Base-by-base conservation (phyloP, 2,797 vertebrate species). In the Oreortyx pictus region DNA sequence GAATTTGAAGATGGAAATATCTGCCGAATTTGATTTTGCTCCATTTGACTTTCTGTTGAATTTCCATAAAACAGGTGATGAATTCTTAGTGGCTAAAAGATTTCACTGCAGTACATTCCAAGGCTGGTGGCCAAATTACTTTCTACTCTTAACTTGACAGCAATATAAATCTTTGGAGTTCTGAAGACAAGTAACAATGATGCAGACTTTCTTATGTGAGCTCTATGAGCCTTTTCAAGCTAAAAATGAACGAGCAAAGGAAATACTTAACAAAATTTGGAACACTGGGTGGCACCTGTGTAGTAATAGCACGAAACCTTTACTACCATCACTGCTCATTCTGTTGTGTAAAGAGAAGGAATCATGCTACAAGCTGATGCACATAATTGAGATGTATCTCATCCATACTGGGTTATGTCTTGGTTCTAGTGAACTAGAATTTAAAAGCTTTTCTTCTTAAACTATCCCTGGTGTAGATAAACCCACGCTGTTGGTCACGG, bases 191-290 rank as follows among this genome's bases (percentile, higher is more conserved):
- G 14, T n/a, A 89, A 49, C 10, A 77, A 68, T 31, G 37, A 85
- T 2, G 1, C 6, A 59, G 56, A 78, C 24, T 8, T 88, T 61
- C 19, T 1, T 14, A 72, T 56, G 15, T 25, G 87, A 66, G 43
- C 0, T 12, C 41, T 74, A 29, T 56, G 31, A 56, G 18, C 29
- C 29, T 89, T 89, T 88, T 46, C 49, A 80, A 47, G n/a, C 20
- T 89, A 86, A 83, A 18, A 78, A 75, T 22, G 29, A 91, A 94
- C 59, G 44, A 86, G 72, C 35, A 33, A 89, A 74, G 8, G 44
- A 80, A 93, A 83, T 52, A 20, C 10, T 75, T 59, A 90, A 47
- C 88, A 24, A 79, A 76, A 88, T 46, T 27, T 62, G 62, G 33
- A 76, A 81, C 43, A 72, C 1, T n/a, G 52, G 14, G 81, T 75